Evolutionary conservation across 2,888 invertebrate genomes (phyloP), one percentile per base, ranked within the genome.

Genomic region (Agriopis aurantiaria): DNA sequence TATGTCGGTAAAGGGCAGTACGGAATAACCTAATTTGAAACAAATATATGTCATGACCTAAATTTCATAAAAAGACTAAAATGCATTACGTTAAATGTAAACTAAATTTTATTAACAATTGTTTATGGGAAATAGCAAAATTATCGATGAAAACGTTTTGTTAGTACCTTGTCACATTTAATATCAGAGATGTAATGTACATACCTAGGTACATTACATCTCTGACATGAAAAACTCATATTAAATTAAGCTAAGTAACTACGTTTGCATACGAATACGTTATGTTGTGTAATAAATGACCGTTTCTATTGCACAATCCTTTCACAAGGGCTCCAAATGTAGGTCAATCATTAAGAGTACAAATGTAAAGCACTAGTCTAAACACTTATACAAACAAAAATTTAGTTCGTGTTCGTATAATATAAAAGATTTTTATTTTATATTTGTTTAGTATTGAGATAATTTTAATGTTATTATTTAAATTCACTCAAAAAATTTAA

Each of bases 261-360:
- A 86, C 84, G 87, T 91, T 91, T 89, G 89, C 91, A 90, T 89
- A 90, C 90, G 92, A 91, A 91, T 93, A 91, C 91, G 86, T 81
- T 85, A 85, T 84, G 91, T 93, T 93, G 93, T 91, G 93, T 93
- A 92, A 93, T 91, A 92, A 92, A 92, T 95, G 92, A 92, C 93
- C 92, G 94, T 93, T 94, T 93, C 91, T 91, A 91, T 94, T 94
- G 91, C 94, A 94, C 94, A 94, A 95, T 94, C 94, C 93, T 94
- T 95, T 95, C 94, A 93, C 94, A 94, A 94, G 94, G 93, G 94
- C 93, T 91, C 82, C 77, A 83, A 93, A 95, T 92, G 91, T 95
- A 94, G 94, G 94, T 94, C 94, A 95, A 90, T 92, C 90, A 91
- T 89, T 90, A 89, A 84, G 85, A 90, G 87, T 86, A 86, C 85